These are phyloP conservation scores for Hyperoodon ampullatus DNA, from an alignment of 2,113 vertebrate species.

Conservation along the genomic window DNA sequence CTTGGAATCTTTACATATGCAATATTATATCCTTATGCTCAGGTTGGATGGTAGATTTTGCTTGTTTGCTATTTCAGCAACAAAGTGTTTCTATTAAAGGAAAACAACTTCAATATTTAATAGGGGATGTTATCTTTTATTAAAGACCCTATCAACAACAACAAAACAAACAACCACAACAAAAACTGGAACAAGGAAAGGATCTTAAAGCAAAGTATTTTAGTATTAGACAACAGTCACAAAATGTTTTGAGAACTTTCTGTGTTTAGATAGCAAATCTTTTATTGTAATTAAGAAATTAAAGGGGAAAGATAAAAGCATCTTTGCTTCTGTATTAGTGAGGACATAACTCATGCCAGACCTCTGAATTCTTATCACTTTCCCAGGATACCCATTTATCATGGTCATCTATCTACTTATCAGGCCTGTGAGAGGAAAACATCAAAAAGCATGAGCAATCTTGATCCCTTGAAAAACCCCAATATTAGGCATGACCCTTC, in stretches of 20 bases:
- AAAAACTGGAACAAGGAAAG: neutral
- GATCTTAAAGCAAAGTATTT: constrained; percentile 54
- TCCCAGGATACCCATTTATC: constrained; percentile 82
- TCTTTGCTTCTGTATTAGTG: constrained; percentile 74
- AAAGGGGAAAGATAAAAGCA: constrained; percentile 82
- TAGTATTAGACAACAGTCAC: constrained; percentile 27
- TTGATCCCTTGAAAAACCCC: constrained; percentile 53
- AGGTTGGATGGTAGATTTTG: neutral
- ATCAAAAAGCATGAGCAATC: constrained; percentile 79
- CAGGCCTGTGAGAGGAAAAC: constrained; percentile 72
- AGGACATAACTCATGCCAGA: constrained; percentile 81
- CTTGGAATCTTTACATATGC: neutral
- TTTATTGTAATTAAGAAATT: constrained; percentile 86
- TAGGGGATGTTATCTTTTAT: constrained; percentile 68
- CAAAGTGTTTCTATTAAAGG: constrained; percentile 64
- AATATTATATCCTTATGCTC: neutral
- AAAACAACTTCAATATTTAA: constrained; percentile 74
- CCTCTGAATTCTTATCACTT: constrained; percentile 84
- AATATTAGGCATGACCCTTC: constrained; percentile 69
- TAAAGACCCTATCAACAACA: constrained; percentile 51
- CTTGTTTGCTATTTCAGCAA: constrained; percentile 42
- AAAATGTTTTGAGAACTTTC: constrained; percentile 6
- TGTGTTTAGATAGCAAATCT: constrained; percentile 48
- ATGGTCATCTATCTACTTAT: constrained; percentile 82
- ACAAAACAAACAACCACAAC: constrained; percentile 17